A percentile compares a stretch with the other conserved stretches of the same genome.
Conservation (phyloP, 1,140 invertebrate genomes). For the Drosophila tani region DNA sequence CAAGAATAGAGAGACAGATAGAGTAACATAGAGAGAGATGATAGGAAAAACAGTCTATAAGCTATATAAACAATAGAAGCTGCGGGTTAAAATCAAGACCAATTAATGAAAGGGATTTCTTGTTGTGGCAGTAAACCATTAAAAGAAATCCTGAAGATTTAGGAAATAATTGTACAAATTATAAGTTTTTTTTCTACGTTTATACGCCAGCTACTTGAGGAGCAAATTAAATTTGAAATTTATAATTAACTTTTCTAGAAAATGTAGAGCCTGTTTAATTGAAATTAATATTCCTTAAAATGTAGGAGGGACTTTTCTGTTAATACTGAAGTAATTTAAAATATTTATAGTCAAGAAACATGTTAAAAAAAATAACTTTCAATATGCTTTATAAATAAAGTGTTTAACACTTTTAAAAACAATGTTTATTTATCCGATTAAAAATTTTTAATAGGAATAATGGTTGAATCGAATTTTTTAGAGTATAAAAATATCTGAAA, state of each 20-base stretch:
- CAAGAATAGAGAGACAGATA: slow-evolving; percentile 44
- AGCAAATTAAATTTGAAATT: neutral
- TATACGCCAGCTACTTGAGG: slow-evolving; percentile 19
- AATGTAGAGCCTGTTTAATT: neutral
- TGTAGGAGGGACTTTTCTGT: accelerated
- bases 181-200: slow-evolving; percentile 11
- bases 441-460: too few species aligned
- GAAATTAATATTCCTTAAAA: neutral
- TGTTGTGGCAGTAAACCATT: slow-evolving; percentile 28
- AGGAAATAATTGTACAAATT: slow-evolving; percentile 10
- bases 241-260: too few species aligned
- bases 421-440: neutral
- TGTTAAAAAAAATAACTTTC: neutral
- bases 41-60: slow-evolving; percentile 61
- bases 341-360: neutral
- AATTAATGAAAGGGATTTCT: slow-evolving; percentile 9
- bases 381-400: too few species aligned
- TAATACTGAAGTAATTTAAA: neutral
- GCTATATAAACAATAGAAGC: slow-evolving; percentile 71
- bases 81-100: slow-evolving; percentile 36
- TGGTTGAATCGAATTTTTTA: too few species aligned
- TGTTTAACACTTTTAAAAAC: too few species aligned
- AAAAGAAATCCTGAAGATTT: neutral
- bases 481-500: too few species aligned
- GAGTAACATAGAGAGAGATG: slow-evolving; percentile 37